phyloP scores from a whole-genome alignment of 1,140 invertebrate genomes.

The Euura lappo region DNA sequence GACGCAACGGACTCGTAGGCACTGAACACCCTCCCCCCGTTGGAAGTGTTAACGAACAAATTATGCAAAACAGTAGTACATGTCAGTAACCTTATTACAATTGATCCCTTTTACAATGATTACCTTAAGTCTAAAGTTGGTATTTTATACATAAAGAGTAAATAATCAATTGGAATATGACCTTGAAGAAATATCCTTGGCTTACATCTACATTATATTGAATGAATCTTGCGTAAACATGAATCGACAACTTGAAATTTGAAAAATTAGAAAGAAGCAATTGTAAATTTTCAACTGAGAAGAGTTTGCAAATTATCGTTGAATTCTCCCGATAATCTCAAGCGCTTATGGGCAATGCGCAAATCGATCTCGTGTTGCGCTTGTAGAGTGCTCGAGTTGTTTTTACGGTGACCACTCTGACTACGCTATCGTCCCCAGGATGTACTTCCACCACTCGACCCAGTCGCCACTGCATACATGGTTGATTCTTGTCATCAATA shows the following conservation, averaged over 20 bases:
- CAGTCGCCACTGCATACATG: conserved; percentile 14
- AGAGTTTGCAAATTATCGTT: no score
- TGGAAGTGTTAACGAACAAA: conserved; percentile 21
- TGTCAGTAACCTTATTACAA: neutral
- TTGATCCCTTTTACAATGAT: no score
- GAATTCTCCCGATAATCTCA: no score
- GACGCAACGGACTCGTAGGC: neutral
- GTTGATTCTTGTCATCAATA: conserved; percentile 20
- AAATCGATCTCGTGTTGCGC: neutral
- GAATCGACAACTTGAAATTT: conserved; percentile 8
- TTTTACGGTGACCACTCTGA: neutral
- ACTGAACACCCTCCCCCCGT: conserved; percentile 22
- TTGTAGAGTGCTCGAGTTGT: neutral
- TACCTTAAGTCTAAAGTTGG: neutral
- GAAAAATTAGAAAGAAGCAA: neutral
- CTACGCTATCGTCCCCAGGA: conserved; percentile 9
- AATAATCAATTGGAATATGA: conserved; percentile 6
- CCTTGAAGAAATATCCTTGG: neutral
- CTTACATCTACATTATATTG: neutral
- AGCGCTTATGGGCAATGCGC: neutral
- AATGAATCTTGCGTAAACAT: conserved; percentile 9
- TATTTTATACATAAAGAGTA: neutral
- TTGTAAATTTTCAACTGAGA: neutral
- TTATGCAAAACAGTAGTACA: conserved; percentile 15
- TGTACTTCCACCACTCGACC: conserved; percentile 6